Percentiles rank a stretch among this genome's conserved stretches.
These are phyloP conservation scores for Euzophera pinguis DNA, from an alignment of 2,888 invertebrate genomes.

Conservation along the genomic window DNA sequence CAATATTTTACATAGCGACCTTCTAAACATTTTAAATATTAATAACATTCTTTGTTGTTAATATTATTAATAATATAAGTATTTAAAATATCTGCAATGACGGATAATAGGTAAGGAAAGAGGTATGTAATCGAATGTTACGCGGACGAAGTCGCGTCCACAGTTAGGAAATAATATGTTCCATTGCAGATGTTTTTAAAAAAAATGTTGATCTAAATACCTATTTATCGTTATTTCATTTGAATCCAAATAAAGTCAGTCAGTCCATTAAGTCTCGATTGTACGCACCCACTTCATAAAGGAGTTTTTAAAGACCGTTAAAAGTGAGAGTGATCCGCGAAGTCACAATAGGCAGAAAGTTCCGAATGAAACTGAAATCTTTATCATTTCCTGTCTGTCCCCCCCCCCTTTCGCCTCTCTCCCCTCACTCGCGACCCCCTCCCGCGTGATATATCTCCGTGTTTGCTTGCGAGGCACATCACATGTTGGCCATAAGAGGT, in stretches of 20 bases:
- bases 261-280: background rate
- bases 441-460: conserved; percentile 3
- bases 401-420: background rate
- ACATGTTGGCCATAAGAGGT: background rate
- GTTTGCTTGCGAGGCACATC: conserved; percentile 4
- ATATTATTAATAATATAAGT: no score
- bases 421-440: background rate
- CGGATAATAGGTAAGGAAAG: no score
- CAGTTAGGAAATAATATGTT: no score
- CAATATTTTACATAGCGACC: no score
- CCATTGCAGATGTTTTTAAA: no score
- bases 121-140: no score
- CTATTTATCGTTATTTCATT: no score
- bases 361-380: conserved; percentile 1
- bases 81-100: no score
- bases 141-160: no score
- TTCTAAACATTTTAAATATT: no score
- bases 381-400: conserved; percentile 2
- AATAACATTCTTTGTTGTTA: no score
- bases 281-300: background rate
- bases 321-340: background rate
- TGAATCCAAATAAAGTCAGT: background rate
- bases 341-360: conserved; percentile 3
- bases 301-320: background rate
- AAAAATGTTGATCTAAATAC: no score